Conservation (phyloP, 1,140 invertebrate species). For the Megalonaias nervosa region DNA sequence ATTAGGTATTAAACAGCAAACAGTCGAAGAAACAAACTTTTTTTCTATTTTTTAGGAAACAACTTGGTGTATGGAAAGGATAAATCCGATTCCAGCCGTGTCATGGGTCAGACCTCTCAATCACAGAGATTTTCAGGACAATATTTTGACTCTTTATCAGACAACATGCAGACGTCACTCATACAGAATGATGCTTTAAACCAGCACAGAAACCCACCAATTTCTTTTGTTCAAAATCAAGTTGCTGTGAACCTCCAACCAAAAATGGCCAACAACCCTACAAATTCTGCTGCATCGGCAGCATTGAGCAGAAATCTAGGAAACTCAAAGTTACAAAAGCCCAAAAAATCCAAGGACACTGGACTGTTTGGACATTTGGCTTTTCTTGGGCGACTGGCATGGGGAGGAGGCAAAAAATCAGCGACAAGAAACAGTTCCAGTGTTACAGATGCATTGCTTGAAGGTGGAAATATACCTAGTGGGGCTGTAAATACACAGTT, state of each 20-base stretch:
- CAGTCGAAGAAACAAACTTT: constrained; percentile 4
- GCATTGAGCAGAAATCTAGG: neutral
- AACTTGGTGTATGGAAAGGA: constrained; percentile 43
- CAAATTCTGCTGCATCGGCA: no score
- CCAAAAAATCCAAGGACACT: constrained; percentile 28
- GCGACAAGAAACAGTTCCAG: no score
- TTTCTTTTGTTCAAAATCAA: constrained; percentile 84
- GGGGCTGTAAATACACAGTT: no score
- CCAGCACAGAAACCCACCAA: constrained; percentile 73
- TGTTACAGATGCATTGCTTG: no score
- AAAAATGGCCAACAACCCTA: constrained; percentile 27
- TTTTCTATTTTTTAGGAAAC: constrained; percentile 63
- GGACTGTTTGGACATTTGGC: constrained; percentile 28
- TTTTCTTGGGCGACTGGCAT: constrained; percentile 22
- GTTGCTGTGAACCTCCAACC: constrained; percentile 72
- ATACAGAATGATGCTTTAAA: constrained; percentile 73
- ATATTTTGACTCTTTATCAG: constrained; percentile 71
- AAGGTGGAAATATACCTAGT: no score
- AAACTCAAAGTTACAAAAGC: constrained; percentile 9
- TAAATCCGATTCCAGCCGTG: constrained; percentile 1
- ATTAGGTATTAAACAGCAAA: neutral
- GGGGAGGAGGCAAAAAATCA: constrained; percentile 3
- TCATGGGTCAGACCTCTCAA: constrained; percentile 27
- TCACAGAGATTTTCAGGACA: constrained; percentile 26
- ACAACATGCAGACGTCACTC: constrained; percentile 67